These are phyloP conservation scores for Tachycineta bicolor DNA, from an alignment of 2,113 vertebrate species.

Conservation along the genomic window DNA sequence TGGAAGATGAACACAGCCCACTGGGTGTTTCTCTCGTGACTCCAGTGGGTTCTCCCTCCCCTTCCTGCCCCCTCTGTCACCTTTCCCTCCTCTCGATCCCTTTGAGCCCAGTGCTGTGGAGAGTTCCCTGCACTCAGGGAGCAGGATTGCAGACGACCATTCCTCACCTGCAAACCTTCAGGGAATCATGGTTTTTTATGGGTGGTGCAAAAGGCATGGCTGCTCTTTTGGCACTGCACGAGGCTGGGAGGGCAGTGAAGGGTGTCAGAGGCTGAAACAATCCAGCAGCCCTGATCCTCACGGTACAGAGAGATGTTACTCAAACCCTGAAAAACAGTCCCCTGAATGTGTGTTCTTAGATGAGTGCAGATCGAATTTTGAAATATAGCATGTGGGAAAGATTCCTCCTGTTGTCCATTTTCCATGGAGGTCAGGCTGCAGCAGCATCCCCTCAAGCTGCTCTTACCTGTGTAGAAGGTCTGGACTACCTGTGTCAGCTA, in stretches of 20 bases:
- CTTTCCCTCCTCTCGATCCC: not conserved
- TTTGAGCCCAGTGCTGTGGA: not conserved
- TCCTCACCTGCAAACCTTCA: not conserved
- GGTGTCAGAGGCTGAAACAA: not conserved
- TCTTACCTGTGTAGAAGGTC: not conserved
- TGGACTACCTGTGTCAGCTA: not conserved
- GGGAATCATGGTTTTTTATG: not conserved
- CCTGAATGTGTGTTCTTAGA: not conserved
- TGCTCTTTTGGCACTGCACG: not conserved
- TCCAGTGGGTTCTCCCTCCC: not conserved
- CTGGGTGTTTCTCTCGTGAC: not conserved
- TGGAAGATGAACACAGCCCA: not conserved
- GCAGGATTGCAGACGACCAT: rapidly evolving
- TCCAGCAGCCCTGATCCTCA: not conserved
- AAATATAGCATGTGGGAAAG: not conserved
- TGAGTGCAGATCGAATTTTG: not conserved
- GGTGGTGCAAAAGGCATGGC: not conserved
- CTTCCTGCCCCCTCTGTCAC: not conserved
- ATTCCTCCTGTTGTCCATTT: not conserved
- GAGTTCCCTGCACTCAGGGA: not conserved
- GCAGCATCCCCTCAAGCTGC: not conserved
- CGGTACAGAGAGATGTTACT: not conserved
- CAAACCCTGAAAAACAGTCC: not conserved
- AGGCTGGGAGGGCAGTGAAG: not conserved
- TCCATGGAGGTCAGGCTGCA: not conserved